A percentile compares a stretch with the other conserved stretches of the same genome.
Evolutionary conservation across 2,888 invertebrate genomes (phyloP).

Genomic region (Melinaea menophilus): DNA sequence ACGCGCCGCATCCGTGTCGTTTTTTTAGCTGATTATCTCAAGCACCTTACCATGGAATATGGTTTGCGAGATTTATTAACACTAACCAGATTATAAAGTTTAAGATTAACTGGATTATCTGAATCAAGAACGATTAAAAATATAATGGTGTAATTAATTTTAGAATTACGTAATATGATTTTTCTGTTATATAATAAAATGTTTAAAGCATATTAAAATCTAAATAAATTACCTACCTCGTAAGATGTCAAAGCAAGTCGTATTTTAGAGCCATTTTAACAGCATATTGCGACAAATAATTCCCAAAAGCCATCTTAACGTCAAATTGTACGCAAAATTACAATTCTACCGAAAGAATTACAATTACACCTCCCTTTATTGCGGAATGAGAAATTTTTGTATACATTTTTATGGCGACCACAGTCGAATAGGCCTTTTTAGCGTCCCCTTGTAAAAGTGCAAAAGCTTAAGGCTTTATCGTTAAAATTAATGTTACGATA

Average conservation of each 20-base stretch:
- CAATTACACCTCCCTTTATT: slow-evolving; percentile 63
- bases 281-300: slow-evolving; percentile 48
- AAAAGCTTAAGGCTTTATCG: slow-evolving; percentile 56
- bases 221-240: neutral
- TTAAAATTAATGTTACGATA: slow-evolving; percentile 72
- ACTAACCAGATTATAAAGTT: neutral
- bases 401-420: slow-evolving; percentile 55
- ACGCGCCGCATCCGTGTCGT: slow-evolving; percentile 39
- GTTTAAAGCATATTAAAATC: neutral
- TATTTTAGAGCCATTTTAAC: slow-evolving; percentile 21
- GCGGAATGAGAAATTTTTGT: slow-evolving; percentile 54
- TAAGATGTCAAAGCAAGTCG: slow-evolving; percentile 12
- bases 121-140: too few relatives aligned
- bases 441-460: slow-evolving; percentile 49
- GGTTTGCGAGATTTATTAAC: neutral
- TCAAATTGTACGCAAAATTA: slow-evolving; percentile 61
- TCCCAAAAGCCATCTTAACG: slow-evolving; percentile 53
- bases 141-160: too few relatives aligned
- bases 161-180: too few relatives aligned
- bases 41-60: slow-evolving; percentile 12
- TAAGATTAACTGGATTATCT: neutral
- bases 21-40: slow-evolving; percentile 29
- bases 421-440: slow-evolving; percentile 57
- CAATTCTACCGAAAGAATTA: slow-evolving; percentile 56
- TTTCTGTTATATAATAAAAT: neutral